Base-by-base conservation (phyloP, 2,888 invertebrate species). In the Lycaena phlaeas region DNA sequence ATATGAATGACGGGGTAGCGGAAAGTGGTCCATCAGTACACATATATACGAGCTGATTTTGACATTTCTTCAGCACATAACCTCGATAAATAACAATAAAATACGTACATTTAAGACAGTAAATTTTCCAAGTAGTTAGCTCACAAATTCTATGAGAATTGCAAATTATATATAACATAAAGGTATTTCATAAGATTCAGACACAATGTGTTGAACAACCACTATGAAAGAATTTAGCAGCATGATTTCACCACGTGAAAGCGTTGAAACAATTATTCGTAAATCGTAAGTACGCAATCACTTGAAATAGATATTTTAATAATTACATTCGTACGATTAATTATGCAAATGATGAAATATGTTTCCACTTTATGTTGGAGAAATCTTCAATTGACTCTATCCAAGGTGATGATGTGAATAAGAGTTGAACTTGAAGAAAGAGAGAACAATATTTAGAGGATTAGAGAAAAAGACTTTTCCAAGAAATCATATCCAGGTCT, bases 231-330 rank as follows among this genome's bases (percentile, higher is more conserved):
- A 9, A 22, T 7, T 2, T 5, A 22, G 2, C 9, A 7, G 22
- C 22, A 22, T 22, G 34, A 11, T 22, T 18, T 22, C 34, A 18
- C 34, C 34, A 34, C 11, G 10, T 18, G 34, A 34, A 34, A 34
- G 34, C 34, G 34, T 12, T 12, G 9, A 11, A 34, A 34, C 18
- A 18, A 22, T 34, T 22, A 6, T 11, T 11, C 22, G 22, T n/a
- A n/a, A n/a, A n/a, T n/a, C n/a, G n/a, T n/a, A n/a, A n/a, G n/a
- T n/a, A 11, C 22, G 34, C 18, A 34, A 34, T 34, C 4, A 7
- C 9, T 34, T 7, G 34, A 18, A 18, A 34, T 18, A 7, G 18
- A 34, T 18, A 34, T 34, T 34, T 18, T 34, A 22, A 18, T 22
- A 22, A 34, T 34, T 34, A n/a, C n/a, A n/a, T n/a, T n/a, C n/a